Evolutionary conservation across 2,888 invertebrate species (phyloP).

Genomic region (Drosophila putrida): DNA sequence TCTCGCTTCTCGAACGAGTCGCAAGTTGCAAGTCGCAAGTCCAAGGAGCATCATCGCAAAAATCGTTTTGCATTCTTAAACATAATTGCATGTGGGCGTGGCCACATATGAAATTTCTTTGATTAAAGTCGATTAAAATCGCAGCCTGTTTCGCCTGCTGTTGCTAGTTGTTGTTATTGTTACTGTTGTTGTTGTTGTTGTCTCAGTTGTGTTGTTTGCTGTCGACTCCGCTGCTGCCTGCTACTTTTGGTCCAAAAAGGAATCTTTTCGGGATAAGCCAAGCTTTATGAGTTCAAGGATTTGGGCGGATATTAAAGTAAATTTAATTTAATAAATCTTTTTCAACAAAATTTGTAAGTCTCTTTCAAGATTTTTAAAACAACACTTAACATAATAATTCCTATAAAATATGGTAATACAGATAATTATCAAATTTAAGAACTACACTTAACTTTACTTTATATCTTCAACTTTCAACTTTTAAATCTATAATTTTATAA

Average conservation of each 20-base stretch:
- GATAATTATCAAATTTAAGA: too few species aligned
- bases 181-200: constrained; percentile 8
- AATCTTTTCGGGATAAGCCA: constrained; percentile 34
- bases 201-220: constrained; percentile 27
- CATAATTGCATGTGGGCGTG: constrained; percentile 83
- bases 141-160: constrained; percentile 74
- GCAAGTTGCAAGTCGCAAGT: constrained; percentile 18
- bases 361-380: too few species aligned
- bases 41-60: constrained; percentile 38
- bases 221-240: constrained; percentile 8
- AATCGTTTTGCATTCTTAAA: constrained; percentile 83
- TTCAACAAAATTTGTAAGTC: too few species aligned
- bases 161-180: constrained; percentile 27
- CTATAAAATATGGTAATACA: too few species aligned
- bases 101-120: constrained; percentile 82
- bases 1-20: constrained; percentile 71
- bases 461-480: too few species aligned
- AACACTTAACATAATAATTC: too few species aligned
- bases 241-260: constrained; percentile 22
- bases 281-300: constrained; percentile 71
- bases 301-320: constrained; percentile 37
- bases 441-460: too few species aligned
- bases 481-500: too few species aligned
- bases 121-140: constrained; percentile 84
- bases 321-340: background rate